phyloP scores from a whole-genome alignment of 1,140 invertebrate genomes.

The Caerostris extrusa region DNA sequence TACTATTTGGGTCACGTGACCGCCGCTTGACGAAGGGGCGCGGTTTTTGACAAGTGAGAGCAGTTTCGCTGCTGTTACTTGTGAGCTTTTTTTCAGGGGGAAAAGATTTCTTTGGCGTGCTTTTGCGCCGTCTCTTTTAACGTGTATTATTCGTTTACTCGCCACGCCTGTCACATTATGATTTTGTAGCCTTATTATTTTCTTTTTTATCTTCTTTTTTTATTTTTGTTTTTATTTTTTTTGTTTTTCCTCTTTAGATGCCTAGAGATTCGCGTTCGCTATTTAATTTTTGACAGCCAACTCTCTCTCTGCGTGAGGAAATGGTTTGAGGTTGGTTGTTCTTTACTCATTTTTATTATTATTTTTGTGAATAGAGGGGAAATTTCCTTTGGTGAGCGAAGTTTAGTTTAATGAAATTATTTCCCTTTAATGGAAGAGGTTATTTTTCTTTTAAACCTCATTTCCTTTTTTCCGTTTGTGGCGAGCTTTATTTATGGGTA shows the following conservation, averaged over 20 bases:
- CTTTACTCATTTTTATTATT: no score
- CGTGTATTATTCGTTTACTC: slow-evolving; percentile 53
- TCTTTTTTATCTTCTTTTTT: background rate
- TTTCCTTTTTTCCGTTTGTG: slow-evolving; percentile 36
- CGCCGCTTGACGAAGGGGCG: slow-evolving; percentile 53
- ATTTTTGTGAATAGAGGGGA: background rate
- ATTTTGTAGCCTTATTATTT: slow-evolving; percentile 59
- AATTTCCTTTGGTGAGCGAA: background rate
- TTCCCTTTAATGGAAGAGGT: slow-evolving; percentile 12
- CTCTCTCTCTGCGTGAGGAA: background rate
- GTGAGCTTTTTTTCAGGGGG: slow-evolving; percentile 18
- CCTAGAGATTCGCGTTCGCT: slow-evolving; percentile 33
- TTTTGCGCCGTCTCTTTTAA: slow-evolving; percentile 19
- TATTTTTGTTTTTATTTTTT: no score
- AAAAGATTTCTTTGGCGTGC: slow-evolving; percentile 42
- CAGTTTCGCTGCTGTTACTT: slow-evolving; percentile 33
- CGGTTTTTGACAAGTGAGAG: slow-evolving; percentile 71
- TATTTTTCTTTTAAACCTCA: background rate
- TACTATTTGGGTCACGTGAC: slow-evolving; percentile 76
- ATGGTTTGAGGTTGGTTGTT: background rate
- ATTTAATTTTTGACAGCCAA: slow-evolving; percentile 46
- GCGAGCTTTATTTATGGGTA: background rate
- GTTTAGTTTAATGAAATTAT: slow-evolving; percentile 51
- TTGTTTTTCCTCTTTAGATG: slow-evolving; percentile 26
- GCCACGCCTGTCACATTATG: slow-evolving; percentile 73